These are phyloP conservation scores for Ispidina lecontei DNA, from an alignment of 2,797 vertebrate genomes.

Conservation along the genomic window DNA sequence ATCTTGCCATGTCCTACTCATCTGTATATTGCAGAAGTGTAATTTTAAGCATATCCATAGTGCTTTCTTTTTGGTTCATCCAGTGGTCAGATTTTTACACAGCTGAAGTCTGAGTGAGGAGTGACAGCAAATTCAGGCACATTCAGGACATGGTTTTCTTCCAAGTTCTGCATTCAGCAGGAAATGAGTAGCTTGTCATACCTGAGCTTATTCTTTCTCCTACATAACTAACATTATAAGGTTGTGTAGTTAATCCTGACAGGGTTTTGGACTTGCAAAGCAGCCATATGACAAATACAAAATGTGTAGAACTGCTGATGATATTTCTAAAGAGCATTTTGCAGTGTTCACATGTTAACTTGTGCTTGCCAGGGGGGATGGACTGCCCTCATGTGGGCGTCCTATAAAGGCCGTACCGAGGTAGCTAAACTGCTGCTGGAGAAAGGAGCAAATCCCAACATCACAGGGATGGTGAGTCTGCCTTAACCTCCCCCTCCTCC, in stretches of 20 bases:
- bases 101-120: neutral
- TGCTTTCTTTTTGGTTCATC: neutral
- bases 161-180: neutral
- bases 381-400: constrained; percentile 96
- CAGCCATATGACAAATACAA: neutral
- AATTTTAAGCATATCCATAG: rapidly evolving
- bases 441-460: constrained; percentile 91
- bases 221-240: neutral
- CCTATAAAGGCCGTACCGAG: constrained; percentile 90
- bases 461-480: constrained; percentile 90
- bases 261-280: neutral
- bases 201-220: neutral
- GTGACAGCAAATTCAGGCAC: neutral
- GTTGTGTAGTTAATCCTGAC: neutral
- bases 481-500: rapidly evolving
- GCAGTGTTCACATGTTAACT: neutral
- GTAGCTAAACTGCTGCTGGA: constrained; percentile 88
- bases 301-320: neutral
- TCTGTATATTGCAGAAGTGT: neutral
- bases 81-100: neutral
- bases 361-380: constrained; percentile 88
- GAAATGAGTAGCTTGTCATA: neutral
- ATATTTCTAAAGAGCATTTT: neutral
- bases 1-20: neutral
- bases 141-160: neutral